Evolutionary conservation across 2,113 vertebrate genomes (phyloP).

Genomic region (Passer domesticus): DNA sequence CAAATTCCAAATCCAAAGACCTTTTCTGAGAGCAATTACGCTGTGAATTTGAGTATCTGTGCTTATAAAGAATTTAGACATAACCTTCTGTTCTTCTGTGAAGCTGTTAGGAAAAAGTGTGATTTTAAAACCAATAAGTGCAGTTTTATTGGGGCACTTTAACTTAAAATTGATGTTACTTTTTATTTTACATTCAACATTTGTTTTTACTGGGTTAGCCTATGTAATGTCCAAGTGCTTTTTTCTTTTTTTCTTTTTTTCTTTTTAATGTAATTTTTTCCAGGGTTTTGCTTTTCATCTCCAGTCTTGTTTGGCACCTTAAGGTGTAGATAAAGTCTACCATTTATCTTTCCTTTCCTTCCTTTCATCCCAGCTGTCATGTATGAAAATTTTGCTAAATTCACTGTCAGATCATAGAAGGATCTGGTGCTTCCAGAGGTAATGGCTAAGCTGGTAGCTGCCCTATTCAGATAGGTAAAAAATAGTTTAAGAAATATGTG

Average conservation of each 20-base stretch:
- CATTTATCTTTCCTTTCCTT: background rate
- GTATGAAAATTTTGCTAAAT: background rate
- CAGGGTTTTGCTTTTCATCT: background rate
- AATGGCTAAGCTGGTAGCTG: background rate
- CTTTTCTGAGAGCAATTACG: slow-evolving; percentile 6
- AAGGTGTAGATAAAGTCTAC: background rate
- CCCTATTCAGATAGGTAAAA: background rate
- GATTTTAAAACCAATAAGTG: background rate
- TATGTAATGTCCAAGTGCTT: background rate
- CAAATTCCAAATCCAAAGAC: background rate
- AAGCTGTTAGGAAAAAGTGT: background rate
- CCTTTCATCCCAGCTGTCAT: background rate
- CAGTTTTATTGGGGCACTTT: background rate
- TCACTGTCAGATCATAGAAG: background rate
- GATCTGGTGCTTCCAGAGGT: background rate
- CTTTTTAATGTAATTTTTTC: background rate
- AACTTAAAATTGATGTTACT: background rate
- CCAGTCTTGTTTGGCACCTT: background rate
- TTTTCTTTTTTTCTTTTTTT: background rate
- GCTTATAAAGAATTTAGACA: background rate
- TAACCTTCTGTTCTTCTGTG: background rate
- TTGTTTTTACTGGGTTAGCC: background rate
- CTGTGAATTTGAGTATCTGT: background rate
- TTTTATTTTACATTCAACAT: background rate
- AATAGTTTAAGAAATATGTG: background rate